Base-by-base conservation (phyloP, 2,113 vertebrate genomes). In the Thryonomys swinderianus region DNA sequence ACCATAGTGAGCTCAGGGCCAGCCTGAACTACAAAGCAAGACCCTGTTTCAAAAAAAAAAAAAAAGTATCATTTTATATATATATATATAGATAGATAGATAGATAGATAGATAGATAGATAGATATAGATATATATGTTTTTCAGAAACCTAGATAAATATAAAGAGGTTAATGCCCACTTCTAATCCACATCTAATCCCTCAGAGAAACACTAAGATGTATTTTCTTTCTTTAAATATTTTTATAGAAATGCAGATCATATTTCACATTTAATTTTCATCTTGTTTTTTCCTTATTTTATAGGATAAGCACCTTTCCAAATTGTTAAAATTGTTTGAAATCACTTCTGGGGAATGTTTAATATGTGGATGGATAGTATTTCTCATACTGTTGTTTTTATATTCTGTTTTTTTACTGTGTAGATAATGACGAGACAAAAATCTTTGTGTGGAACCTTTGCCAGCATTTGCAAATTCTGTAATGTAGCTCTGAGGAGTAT, bases 231-330 rank as follows among this genome's bases (percentile, higher is more conserved):
- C n/a, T 92, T 93, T 83, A 42, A 71, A 69, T 95, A 91, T 69
- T 92, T 32, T 88, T 82, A 37, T 67, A 93, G 80, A 90, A 88
- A 79, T 85, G 34, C 81, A 88, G n/a, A 57, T 91, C 14, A 64
- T 59, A 88, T 85, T 94, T 96, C 34, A 73, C 88, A 80, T 66
- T 87, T 42, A 88, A 5, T 42, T 88, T 92, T 17, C 30, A 71
- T 94, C 25, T 93, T 92, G 27, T 89, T 96, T 92, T 69, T 88
- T 92, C 30, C 12, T 62, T 94, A 55, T 76, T 85, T 84, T n/a
- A n/a, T n/a, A n/a, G n/a, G n/a, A 55, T 85, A 82, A 78, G 34
- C 13, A 27, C 83, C 40, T 93, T 66, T 93, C 40, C 32, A 93
- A 67, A 83, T 79, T 67, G 73, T 91, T 96, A 80, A 61, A 88